These are phyloP conservation scores for Epiperipatus broadwayi DNA, from an alignment of 2,888 invertebrate genomes.

Conservation along the genomic window DNA sequence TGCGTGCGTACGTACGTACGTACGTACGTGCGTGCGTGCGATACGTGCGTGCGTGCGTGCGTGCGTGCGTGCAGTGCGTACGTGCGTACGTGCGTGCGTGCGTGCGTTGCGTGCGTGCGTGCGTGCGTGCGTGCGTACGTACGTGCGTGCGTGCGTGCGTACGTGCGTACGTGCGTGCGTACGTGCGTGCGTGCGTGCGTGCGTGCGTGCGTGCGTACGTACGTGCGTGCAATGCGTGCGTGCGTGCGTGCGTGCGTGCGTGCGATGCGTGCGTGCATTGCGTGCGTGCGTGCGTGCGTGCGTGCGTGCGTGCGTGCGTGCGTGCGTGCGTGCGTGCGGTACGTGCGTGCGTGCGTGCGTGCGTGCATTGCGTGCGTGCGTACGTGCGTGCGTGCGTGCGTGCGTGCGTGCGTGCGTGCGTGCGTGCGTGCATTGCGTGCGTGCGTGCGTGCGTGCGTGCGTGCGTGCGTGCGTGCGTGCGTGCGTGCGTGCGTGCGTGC, in stretches of 20 bases:
- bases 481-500: constrained; percentile 11
- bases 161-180: constrained; percentile 11
- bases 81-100: too few species aligned
- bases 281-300: constrained; percentile 12
- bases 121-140: constrained; percentile 12
- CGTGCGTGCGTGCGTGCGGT: too few species aligned
- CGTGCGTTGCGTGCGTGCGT: constrained; percentile 12
- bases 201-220: constrained; percentile 11
- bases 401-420: constrained; percentile 11
- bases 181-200: constrained; percentile 12
- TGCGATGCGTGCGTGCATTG: too few species aligned
- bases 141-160: constrained; percentile 11
- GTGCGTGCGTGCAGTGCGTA: too few species aligned
- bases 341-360: too few species aligned
- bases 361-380: too few species aligned
- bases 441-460: constrained; percentile 12
- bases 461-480: constrained; percentile 12
- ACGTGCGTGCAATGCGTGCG: too few species aligned
- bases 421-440: too few species aligned
- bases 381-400: constrained; percentile 10
- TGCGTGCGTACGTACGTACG: too few species aligned
- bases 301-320: constrained; percentile 12
- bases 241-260: too few species aligned
- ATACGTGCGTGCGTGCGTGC: too few species aligned
- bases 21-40: too few species aligned